Percentiles rank a stretch among this genome's conserved stretches.
These are phyloP conservation scores for Orthosia incerta DNA, from an alignment of 2,888 invertebrate genomes.

Conservation along the genomic window DNA sequence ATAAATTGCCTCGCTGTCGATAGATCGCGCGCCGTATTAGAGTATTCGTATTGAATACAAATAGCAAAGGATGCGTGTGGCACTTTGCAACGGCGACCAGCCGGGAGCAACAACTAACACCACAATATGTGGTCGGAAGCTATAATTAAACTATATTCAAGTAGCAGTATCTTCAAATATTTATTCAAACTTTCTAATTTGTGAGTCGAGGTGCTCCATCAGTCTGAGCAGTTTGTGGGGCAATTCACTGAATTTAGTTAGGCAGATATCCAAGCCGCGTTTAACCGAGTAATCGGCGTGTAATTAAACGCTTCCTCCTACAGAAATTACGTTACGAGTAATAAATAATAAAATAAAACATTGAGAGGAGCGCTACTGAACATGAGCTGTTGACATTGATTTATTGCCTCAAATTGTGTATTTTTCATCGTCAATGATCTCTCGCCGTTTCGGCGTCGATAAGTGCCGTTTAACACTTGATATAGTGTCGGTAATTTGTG, in stretches of 20 bases:
- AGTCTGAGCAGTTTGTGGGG: conserved; percentile 40
- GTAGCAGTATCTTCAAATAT: conserved; percentile 38
- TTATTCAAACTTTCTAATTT: conserved; percentile 57
- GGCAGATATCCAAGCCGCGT: conserved; percentile 61
- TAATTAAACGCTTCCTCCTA: conserved; percentile 81
- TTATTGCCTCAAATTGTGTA: conserved; percentile 90
- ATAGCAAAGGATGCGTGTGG: conserved; percentile 76
- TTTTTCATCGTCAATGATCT: conserved; percentile 88
- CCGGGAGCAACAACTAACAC: conserved; percentile 18
- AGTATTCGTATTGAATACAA: conserved; percentile 87
- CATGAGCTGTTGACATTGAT: conserved; percentile 82
- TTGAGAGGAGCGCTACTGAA: conserved; percentile 80
- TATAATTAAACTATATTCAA: conserved; percentile 43
- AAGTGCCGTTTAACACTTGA: conserved; percentile 91
- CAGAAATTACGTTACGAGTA: conserved; percentile 81
- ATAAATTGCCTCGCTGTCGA: conserved; percentile 85
- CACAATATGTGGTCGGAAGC: conserved; percentile 2
- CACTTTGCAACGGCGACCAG: conserved; percentile 41
- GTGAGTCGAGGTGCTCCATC: conserved; percentile 38
- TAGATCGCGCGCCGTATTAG: conserved; percentile 86
- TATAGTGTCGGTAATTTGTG: conserved; percentile 90
- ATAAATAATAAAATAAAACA: conserved; percentile 87
- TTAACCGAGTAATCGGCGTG: conserved; percentile 71
- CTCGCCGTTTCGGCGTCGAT: conserved; percentile 88
- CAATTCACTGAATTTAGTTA: conserved; percentile 57